phyloP scores from a whole-genome alignment of 2,888 invertebrate genomes.

The Girardia tigrina region DNA sequence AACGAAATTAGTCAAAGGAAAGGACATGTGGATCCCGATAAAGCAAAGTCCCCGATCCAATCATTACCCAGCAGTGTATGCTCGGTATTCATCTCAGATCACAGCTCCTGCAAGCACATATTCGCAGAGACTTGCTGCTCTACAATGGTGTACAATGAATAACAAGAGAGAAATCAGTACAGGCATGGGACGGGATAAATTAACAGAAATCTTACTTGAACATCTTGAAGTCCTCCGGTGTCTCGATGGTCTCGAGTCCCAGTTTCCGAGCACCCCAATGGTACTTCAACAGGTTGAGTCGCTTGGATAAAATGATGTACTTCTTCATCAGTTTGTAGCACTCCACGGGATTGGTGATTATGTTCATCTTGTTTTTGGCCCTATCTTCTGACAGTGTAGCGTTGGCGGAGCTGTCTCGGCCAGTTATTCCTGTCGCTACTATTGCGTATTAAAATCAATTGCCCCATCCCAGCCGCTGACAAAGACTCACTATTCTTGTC shows the following conservation, averaged over 20 bases:
- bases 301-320: constrained; percentile 48
- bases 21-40: too few relatives aligned
- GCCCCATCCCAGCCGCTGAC: background rate
- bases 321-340: constrained; percentile 43
- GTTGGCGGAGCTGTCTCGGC: background rate
- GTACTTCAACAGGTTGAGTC: constrained; percentile 44
- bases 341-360: constrained; percentile 42
- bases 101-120: background rate
- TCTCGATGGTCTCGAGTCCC: constrained; percentile 42
- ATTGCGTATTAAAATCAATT: background rate
- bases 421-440: background rate
- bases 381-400: background rate
- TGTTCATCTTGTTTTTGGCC: background rate
- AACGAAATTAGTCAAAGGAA: too few relatives aligned
- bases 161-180: background rate
- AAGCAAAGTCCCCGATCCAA: too few relatives aligned
- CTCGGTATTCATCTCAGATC: background rate
- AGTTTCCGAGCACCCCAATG: constrained; percentile 46
- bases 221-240: constrained; percentile 41
- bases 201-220: constrained; percentile 42
- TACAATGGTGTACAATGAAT: background rate
- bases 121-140: background rate
- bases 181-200: background rate
- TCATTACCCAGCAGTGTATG: too few relatives aligned
- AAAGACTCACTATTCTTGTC: constrained; percentile 38